phyloP scores from a whole-genome alignment of 2,113 vertebrate genomes.

The Toxostoma redivivum region DNA sequence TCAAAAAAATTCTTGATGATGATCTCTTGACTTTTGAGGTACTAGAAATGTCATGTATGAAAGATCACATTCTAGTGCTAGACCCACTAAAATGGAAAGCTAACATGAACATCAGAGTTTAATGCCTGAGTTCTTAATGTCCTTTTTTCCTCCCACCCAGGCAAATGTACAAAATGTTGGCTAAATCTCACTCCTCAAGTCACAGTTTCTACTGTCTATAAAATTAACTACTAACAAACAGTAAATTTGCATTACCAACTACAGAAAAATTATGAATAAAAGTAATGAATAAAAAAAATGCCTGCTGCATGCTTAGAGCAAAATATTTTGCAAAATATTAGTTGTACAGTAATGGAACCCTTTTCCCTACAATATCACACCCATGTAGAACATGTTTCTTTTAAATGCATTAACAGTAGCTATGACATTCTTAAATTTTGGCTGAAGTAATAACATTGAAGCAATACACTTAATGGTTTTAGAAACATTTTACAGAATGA shows the following conservation, averaged over 20 bases:
- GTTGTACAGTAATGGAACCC: neutral
- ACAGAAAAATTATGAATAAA: neutral
- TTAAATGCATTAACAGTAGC: neutral
- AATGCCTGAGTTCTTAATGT: neutral
- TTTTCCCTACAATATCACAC: neutral
- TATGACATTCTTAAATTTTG: neutral
- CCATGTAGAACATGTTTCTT: neutral
- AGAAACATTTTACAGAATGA: neutral
- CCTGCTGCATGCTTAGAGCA: neutral
- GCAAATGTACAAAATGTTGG: neutral
- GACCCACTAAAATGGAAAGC: neutral
- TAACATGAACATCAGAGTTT: neutral
- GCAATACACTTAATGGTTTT: neutral
- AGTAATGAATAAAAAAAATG: neutral
- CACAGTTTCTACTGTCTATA: neutral
- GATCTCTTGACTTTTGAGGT: neutral
- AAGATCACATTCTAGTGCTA: neutral
- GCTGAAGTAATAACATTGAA: neutral
- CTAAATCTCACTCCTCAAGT: neutral
- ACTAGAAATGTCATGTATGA: neutral
- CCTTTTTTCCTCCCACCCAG: too few relatives aligned
- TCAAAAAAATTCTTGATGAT: neutral
- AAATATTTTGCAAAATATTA: neutral
- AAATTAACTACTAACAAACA: neutral
- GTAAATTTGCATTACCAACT: neutral